These are phyloP conservation scores for Diplazon laetatorius DNA, from an alignment of 2,888 invertebrate genomes.

Conservation along the genomic window DNA sequence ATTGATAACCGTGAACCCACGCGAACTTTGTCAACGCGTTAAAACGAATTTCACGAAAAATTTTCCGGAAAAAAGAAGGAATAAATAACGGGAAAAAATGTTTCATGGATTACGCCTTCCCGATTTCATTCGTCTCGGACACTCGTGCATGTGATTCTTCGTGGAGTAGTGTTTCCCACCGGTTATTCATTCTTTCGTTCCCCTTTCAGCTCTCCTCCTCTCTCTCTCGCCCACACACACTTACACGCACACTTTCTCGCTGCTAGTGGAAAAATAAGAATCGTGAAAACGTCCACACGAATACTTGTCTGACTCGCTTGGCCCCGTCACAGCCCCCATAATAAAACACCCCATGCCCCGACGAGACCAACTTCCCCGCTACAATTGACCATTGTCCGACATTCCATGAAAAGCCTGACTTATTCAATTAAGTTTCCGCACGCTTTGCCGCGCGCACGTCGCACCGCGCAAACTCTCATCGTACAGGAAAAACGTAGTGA, in stretches of 20 bases:
- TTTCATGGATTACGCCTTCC: constrained; percentile 68
- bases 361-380: constrained; percentile 57
- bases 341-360: constrained; percentile 80
- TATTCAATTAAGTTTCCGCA: constrained; percentile 80
- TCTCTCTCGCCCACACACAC: too few species aligned
- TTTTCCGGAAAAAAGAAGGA: constrained; percentile 54
- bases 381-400: constrained; percentile 77
- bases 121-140: constrained; percentile 67
- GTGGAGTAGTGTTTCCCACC: constrained; percentile 30
- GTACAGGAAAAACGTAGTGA: constrained; percentile 38
- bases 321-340: constrained; percentile 74
- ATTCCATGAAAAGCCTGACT: constrained; percentile 76
- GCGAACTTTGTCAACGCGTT: constrained; percentile 57
- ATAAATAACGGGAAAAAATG: constrained; percentile 57
- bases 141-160: constrained; percentile 63
- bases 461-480: constrained; percentile 38
- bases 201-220: constrained; percentile 39
- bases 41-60: constrained; percentile 66
- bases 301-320: constrained; percentile 57
- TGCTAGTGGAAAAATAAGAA: constrained; percentile 9
- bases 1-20: constrained; percentile 40
- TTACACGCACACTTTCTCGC: constrained; percentile 7
- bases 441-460: constrained; percentile 70
- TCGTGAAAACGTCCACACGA: constrained; percentile 25
- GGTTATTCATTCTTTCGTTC: constrained; percentile 40